Evolutionary conservation across 23 tunicate genomes (phyloP).

Genomic region (Halocynthia aurantium): DNA sequence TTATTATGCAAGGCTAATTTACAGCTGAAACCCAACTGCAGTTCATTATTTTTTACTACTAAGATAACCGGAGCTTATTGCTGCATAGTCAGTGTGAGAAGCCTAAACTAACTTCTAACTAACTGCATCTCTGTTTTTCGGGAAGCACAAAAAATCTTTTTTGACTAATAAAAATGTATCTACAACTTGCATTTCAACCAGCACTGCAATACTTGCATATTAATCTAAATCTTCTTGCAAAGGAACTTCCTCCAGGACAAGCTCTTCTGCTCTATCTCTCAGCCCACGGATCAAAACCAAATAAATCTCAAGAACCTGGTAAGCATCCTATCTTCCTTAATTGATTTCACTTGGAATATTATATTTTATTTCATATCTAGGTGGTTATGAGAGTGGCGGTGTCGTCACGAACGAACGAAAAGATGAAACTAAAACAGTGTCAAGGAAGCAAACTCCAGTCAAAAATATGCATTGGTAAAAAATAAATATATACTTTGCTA

Average conservation of each 20-base stretch:
- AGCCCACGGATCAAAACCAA: conserved; percentile 54
- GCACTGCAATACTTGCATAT: too few relatives aligned
- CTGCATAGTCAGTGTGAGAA: too few relatives aligned
- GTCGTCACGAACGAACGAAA: conserved; percentile 56
- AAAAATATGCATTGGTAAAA: conserved; percentile 74
- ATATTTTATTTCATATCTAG: conserved; percentile 9
- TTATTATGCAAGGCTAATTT: background rate
- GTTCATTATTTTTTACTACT: background rate
- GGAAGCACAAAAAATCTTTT: too few relatives aligned
- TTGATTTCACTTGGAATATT: background rate
- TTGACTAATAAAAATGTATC: too few relatives aligned
- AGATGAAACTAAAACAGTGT: conserved; percentile 20
- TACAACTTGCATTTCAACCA: too few relatives aligned
- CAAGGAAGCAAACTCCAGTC: conserved; percentile 24
- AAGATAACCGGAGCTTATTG: background rate
- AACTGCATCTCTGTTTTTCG: too few relatives aligned
- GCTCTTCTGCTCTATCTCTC: conserved; percentile 71
- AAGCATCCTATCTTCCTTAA: background rate
- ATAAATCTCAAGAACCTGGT: conserved; percentile 15
- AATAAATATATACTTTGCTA: too few relatives aligned
- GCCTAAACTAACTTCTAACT: too few relatives aligned
- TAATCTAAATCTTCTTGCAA: background rate
- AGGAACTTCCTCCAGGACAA: conserved; percentile 65
- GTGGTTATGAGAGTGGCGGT: conserved; percentile 55
- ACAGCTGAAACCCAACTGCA: background rate